Percentiles rank a stretch among this genome's conserved stretches.
These are phyloP conservation scores for Palaemon carinicauda DNA, from an alignment of 1,140 invertebrate species.

Conservation along the genomic window DNA sequence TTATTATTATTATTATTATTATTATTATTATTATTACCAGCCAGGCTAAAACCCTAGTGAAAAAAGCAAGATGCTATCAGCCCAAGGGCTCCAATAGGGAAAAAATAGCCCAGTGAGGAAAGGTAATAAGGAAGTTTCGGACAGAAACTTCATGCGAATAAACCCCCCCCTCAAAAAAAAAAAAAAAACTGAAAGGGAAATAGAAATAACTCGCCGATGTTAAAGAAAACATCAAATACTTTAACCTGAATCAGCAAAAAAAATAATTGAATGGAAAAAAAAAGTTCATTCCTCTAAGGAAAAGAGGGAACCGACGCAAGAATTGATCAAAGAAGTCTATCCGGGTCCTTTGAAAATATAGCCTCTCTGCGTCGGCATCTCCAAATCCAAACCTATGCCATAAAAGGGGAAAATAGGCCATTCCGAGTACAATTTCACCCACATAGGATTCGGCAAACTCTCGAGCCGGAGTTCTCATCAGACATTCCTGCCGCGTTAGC, in stretches of 20 bases:
- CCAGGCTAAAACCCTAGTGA: no score
- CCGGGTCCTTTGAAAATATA: neutral
- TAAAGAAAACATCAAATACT: neutral
- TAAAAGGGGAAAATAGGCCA: constrained; percentile 24
- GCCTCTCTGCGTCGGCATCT: neutral
- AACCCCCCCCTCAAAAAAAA: no score
- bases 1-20: no score
- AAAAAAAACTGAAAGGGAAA: no score
- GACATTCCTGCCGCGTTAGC: constrained; percentile 36
- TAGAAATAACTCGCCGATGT: no score
- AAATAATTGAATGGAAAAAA: neutral
- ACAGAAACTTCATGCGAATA: no score
- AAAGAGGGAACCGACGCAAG: neutral
- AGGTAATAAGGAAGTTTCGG: no score
- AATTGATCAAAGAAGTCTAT: neutral
- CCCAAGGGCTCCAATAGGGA: no score
- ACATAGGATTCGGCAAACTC: constrained; percentile 15
- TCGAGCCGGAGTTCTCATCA: constrained; percentile 5
- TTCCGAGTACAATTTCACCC: constrained; percentile 24
- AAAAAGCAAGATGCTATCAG: no score
- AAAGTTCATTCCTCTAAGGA: no score
- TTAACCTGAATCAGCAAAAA: neutral
- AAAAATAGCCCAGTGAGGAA: no score
- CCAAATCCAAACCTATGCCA: constrained; percentile 23
- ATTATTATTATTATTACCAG: no score